Percentiles rank a stretch among this genome's conserved stretches.
Conservation (phyloP, 2,797 vertebrate species). For the Anguilla anguilla region DNA sequence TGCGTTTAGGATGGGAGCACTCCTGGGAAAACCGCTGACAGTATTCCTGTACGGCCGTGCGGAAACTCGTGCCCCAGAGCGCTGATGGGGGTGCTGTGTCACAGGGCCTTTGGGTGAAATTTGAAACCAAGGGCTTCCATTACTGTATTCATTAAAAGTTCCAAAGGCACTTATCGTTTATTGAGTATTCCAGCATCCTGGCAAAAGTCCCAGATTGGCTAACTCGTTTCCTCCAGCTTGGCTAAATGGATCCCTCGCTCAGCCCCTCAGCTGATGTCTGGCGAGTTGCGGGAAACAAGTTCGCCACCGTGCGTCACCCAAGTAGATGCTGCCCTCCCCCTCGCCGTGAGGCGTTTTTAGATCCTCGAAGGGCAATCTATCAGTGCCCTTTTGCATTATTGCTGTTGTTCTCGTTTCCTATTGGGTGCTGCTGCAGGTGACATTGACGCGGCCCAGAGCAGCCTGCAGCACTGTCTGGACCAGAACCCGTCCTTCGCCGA, state of each 20-base stretch:
- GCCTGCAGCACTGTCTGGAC: conserved; percentile 84
- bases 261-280: background rate
- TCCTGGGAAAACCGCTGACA: background rate
- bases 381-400: background rate
- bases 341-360: background rate
- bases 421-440: conserved; percentile 73
- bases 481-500: conserved; percentile 86
- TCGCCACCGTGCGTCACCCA: background rate
- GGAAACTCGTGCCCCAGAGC: background rate
- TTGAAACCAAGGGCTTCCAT: background rate
- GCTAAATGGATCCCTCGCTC: background rate
- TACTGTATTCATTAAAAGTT: background rate
- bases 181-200: background rate
- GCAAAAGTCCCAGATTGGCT: background rate
- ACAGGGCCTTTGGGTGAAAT: background rate
- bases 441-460: conserved; percentile 82
- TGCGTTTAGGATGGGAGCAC: background rate
- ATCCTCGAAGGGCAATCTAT: background rate
- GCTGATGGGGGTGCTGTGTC: background rate
- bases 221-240: background rate
- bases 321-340: background rate
- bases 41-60: background rate
- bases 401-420: background rate
- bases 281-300: background rate
- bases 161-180: background rate